phyloP scores from a whole-genome alignment of 1,140 invertebrate species.

The Vollenhovia emeryi region DNA sequence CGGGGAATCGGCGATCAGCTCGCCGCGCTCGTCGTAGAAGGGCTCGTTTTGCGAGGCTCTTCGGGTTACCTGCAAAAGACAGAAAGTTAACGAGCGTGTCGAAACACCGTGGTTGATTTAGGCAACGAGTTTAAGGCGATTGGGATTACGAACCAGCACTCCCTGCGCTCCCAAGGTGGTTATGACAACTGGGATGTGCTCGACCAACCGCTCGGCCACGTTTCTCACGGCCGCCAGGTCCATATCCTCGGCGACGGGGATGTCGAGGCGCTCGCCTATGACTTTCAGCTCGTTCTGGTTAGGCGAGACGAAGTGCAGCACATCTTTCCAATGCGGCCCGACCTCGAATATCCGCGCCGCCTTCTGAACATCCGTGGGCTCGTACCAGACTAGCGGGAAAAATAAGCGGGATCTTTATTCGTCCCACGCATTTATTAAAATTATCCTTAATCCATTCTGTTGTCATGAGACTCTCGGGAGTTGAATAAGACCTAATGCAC shows the following conservation, averaged over 20 bases:
- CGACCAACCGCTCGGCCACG: conserved; percentile 74
- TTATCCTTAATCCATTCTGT: neutral
- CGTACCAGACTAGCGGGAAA: conserved; percentile 87
- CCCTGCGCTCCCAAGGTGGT: conserved; percentile 82
- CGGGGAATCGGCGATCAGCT: conserved; percentile 59
- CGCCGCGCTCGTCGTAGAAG: conserved; percentile 73
- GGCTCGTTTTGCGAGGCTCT: conserved; percentile 68
- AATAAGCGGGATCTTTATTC: neutral
- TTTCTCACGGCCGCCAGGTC: conserved; percentile 62
- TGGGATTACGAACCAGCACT: conserved; percentile 79
- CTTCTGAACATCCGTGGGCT: conserved; percentile 88
- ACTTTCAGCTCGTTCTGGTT: conserved; percentile 86
- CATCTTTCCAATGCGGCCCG: conserved; percentile 78
- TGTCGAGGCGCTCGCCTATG: conserved; percentile 78
- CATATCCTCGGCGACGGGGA: conserved; percentile 63
- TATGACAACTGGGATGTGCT: conserved; percentile 80
- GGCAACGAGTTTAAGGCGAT: neutral
- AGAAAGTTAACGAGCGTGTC: conserved; percentile 14
- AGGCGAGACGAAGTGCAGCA: conserved; percentile 86
- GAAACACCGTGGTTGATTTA: neutral
- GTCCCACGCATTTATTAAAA: neutral
- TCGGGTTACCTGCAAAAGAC: conserved; percentile 75
- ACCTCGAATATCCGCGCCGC: conserved; percentile 86
- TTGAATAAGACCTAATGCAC: too few species aligned
- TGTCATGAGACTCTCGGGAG: neutral